Evolutionary conservation across 2,113 vertebrate species (phyloP), one percentile per base, ranked within the genome.

Genomic region (Mesitornis unicolor): DNA sequence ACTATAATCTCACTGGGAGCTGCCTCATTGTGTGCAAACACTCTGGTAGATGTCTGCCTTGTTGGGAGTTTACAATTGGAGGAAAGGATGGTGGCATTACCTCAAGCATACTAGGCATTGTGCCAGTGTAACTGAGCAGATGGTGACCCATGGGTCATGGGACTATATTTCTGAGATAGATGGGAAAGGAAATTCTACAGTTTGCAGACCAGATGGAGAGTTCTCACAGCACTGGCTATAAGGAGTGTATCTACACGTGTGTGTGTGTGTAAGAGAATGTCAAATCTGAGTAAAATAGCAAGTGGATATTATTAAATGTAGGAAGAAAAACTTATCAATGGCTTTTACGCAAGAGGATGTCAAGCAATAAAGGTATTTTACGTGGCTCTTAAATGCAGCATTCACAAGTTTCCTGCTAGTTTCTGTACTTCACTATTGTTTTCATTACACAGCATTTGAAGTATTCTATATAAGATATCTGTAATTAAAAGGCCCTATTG

Each of bases 121-220:
- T 98, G 97, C 97, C 98, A 98, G 96, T 97, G 97, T 97, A 97
- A 97, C 97, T 96, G 97, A 98, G 97, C 98, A 98, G 98, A 98
- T 98, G 98, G 98, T 98, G 98, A 98, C 98, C 98, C n/a, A 22
- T 83, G 92, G 97, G 98, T 98, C 98, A 98, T 97, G 96, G 97
- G 98, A 98, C 97, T 98, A 97, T 96, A 97, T 98, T 97, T 96
- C 97, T 96, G 97, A 95, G 95, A 97, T 94, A 96, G 96, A 97
- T 97, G 97, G 97, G 97, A 97, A 97, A 97, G 97, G 97, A 97
- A 98, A 97, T 94, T 95, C 97, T 97, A 96, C 96, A 89, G 94
- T 97, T 97, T 97, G 94, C 96, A 97, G 97, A 94, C 97, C 95
- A 97, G 97, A 98, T 97, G 97, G 97, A 91, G 96, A 88, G 85